Conservation (phyloP, 2,888 invertebrate species). For the Sesia bembeciformis region DNA sequence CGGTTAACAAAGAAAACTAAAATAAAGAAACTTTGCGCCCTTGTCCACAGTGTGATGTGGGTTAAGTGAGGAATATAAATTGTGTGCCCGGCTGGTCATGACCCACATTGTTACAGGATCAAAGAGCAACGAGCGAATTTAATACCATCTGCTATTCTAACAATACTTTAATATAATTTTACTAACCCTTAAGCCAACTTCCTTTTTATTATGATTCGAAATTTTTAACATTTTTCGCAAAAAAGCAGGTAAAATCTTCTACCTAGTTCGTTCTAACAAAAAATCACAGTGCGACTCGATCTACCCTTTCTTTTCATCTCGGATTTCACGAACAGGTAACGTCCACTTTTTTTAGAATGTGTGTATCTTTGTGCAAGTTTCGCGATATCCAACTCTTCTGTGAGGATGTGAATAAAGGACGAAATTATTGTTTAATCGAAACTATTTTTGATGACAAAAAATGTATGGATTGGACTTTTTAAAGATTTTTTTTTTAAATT, state of each 20-base stretch:
- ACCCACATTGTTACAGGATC: constrained; percentile 56
- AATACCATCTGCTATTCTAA: constrained; percentile 47
- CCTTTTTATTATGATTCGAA: constrained; percentile 56
- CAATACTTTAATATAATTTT: constrained; percentile 40
- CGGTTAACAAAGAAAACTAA: not conserved
- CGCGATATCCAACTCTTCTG: constrained; percentile 64
- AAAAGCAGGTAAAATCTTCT: constrained; percentile 43
- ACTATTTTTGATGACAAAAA: constrained; percentile 55
- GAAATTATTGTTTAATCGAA: constrained; percentile 59
- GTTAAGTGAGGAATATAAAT: constrained; percentile 18
- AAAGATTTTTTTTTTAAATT: constrained; percentile 52
- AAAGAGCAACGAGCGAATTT: constrained; percentile 49
- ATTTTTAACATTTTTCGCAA: constrained; percentile 45
- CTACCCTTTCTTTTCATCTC: constrained; percentile 70
- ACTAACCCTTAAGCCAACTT: constrained; percentile 63
- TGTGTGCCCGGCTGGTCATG: constrained; percentile 27
- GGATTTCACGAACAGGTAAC: constrained; percentile 71
- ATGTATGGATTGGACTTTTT: constrained; percentile 46
- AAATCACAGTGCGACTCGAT: constrained; percentile 48
- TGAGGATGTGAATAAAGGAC: constrained; percentile 43
- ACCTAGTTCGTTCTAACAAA: constrained; percentile 30
- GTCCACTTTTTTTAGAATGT: constrained; percentile 53
- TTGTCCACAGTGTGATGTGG: constrained; percentile 9
- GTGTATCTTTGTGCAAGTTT: constrained; percentile 59
- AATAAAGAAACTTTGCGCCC: constrained; percentile 1